Conservation (phyloP, 2,113 vertebrate species). For the Triplophysa rosa region DNA sequence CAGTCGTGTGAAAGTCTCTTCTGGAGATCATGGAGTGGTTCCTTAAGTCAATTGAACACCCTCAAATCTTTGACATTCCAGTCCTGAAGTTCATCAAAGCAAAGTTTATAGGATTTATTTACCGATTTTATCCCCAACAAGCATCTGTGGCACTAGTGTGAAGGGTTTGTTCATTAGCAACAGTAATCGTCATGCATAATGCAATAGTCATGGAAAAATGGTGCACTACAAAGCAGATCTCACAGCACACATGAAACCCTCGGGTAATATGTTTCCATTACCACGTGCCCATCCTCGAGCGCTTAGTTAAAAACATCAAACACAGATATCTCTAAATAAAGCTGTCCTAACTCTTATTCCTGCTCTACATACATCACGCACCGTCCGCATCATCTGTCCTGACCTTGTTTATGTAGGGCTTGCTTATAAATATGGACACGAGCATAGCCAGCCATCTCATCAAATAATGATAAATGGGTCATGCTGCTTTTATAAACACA, state of each 20-base stretch:
- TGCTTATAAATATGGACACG: slow-evolving; percentile 43
- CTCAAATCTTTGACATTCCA: too few relatives aligned
- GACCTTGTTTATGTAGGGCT: slow-evolving; percentile 34
- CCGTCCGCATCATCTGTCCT: slow-evolving; percentile 6
- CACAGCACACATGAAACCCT: slow-evolving; percentile 34
- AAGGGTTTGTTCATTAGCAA: background rate
- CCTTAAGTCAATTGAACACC: too few relatives aligned
- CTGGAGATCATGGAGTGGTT: too few relatives aligned
- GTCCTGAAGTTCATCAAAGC: too few relatives aligned
- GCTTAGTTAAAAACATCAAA: slow-evolving; percentile 38
- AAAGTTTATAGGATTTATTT: too few relatives aligned
- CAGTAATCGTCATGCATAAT: background rate
- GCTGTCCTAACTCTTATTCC: slow-evolving; percentile 23
- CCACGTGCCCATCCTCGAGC: slow-evolving; percentile 26
- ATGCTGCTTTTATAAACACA: slow-evolving; percentile 47
- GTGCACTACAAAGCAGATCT: slow-evolving; percentile 32
- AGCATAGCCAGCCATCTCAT: slow-evolving; percentile 42
- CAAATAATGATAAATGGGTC: slow-evolving; percentile 47
- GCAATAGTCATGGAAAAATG: background rate
- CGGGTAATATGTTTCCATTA: slow-evolving; percentile 47
- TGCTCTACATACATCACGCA: slow-evolving; percentile 37
- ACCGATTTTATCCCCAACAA: background rate
- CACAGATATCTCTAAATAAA: slow-evolving; percentile 42
- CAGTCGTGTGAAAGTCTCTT: too few relatives aligned
- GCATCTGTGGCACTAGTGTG: background rate